phyloP scores from a whole-genome alignment of 37 sponge, comb jelly and placozoan genomes.

The Mnemiopsis leidyi region DNA sequence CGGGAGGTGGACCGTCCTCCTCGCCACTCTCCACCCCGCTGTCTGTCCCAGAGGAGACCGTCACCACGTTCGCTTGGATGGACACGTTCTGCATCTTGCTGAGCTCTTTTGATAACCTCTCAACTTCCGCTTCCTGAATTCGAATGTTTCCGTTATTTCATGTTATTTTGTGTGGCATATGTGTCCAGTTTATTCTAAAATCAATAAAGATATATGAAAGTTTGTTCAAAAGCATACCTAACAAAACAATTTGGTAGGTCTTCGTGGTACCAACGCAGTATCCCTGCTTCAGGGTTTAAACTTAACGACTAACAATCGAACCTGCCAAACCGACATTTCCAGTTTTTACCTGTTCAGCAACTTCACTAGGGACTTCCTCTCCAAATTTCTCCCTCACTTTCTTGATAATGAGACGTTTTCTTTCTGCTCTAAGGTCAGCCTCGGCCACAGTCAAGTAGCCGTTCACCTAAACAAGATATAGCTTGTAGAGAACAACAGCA shows the following conservation, averaged over 20 bases:
- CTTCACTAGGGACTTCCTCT: conserved; percentile 30
- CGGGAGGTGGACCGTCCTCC: conserved; percentile 6
- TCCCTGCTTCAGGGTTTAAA: too few species aligned
- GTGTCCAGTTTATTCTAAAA: too few species aligned
- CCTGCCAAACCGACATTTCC: too few species aligned
- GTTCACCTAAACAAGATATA: conserved; percentile 18
- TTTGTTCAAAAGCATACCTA: too few species aligned
- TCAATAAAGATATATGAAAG: too few species aligned
- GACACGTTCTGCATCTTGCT: conserved; percentile 38
- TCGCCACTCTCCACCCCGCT: not conserved
- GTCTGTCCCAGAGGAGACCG: not conserved
- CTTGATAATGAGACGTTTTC: conserved; percentile 34
- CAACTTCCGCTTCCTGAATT: conserved; percentile 56
- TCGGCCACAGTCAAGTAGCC: conserved; percentile 42
- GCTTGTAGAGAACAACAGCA: not conserved
- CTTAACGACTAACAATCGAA: too few species aligned
- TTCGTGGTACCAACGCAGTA: too few species aligned
- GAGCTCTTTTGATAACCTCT: not conserved
- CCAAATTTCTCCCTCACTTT: conserved; percentile 62
- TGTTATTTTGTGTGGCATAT: too few species aligned
- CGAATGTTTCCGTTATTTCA: too few species aligned
- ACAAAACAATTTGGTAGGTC: too few species aligned
- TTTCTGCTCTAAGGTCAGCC: conserved; percentile 22
- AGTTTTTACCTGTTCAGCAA: conserved; percentile 43
- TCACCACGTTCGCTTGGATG: conserved; percentile 44